Evolutionary conservation across 64 coral and sea anemone genomes (phyloP), one percentile per base, ranked within the genome.

Genomic region (Porites australiensis): DNA sequence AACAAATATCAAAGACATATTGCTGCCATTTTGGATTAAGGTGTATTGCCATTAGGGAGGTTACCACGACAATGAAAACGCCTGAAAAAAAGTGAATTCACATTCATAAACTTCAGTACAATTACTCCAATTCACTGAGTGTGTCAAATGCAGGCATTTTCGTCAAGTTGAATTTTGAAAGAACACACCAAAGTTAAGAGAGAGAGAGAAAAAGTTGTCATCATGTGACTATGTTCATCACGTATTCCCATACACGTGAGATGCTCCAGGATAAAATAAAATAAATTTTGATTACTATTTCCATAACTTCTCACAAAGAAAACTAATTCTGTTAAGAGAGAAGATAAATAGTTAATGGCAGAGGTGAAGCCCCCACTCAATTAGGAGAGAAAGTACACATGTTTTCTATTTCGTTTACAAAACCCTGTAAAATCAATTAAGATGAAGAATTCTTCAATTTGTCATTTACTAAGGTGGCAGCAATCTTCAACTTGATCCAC

Each of bases 401-500:
- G 43, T 19, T 22, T 68, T 18, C 43, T 11, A n/a, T 82, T 18
- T 12, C 18, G 14, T 82, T 5, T 48, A 79, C 77, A 79, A 79
- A 37, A 58, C 77, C 79, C 65, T 16, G 44, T 6, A 21, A 22
- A 68, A 47, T 20, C 44, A 84, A 21, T 51, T 68, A 13, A 84
- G 51, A 68, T 18, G 62, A 63, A 5, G 43, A 69, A 47, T 68
- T 84, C 63, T 67, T 47, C 47, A 68, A 68, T 10, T 84, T 37
- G n/a, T 10, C 44, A 51, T 16, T 37, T 84, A n/a, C 63, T 51
- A 84, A 51, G 63, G 19, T 20, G 8, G 2, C 4, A 4, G 11
- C 13, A 68, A 68, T 94, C 22, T 93, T 98, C 90, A 98, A 94
- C 95, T 98, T 79, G 95, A 98, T 23, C 95, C 95, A 94, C 95